phyloP scores from a whole-genome alignment of 2,888 invertebrate genomes.

The Heliconius ismenius region DNA sequence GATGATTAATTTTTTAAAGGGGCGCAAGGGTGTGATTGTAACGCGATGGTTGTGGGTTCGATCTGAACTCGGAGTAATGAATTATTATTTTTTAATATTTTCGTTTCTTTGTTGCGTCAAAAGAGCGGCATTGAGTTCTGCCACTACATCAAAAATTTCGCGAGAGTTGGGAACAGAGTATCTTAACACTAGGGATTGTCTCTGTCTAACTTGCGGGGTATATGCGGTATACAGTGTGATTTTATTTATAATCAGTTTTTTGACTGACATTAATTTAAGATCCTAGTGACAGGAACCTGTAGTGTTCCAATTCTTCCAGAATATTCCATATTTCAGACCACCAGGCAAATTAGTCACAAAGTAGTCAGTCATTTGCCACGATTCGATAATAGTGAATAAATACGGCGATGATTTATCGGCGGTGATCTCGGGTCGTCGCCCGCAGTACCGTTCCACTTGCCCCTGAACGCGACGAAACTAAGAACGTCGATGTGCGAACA shows the following conservation, averaged over 20 bases:
- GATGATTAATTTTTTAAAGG: too few relatives aligned
- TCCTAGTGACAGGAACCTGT: background rate
- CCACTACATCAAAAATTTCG: too few relatives aligned
- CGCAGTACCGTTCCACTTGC: slow-evolving; percentile 80
- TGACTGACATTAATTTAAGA: background rate
- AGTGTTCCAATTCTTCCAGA: slow-evolving; percentile 24
- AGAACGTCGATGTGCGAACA: slow-evolving; percentile 47
- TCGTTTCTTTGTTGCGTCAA: too few relatives aligned
- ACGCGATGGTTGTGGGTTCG: too few relatives aligned
- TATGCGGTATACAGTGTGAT: background rate
- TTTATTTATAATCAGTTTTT: too few relatives aligned
- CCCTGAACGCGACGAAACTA: slow-evolving; percentile 76
- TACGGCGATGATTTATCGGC: slow-evolving; percentile 78
- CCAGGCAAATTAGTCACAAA: slow-evolving; percentile 41
- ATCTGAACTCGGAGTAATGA: too few relatives aligned
- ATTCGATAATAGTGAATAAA: slow-evolving; percentile 79
- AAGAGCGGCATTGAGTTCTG: too few relatives aligned
- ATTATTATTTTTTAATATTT: too few relatives aligned
- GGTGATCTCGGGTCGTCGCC: slow-evolving; percentile 78
- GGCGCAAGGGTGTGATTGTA: too few relatives aligned
- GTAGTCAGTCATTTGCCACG: slow-evolving; percentile 41
- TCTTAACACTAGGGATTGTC: too few relatives aligned
- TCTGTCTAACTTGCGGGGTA: background rate
- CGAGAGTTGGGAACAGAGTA: too few relatives aligned
- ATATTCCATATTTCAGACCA: slow-evolving; percentile 28